phyloP scores from a whole-genome alignment of 2,888 invertebrate species.

The Yponomeuta malinellus region DNA sequence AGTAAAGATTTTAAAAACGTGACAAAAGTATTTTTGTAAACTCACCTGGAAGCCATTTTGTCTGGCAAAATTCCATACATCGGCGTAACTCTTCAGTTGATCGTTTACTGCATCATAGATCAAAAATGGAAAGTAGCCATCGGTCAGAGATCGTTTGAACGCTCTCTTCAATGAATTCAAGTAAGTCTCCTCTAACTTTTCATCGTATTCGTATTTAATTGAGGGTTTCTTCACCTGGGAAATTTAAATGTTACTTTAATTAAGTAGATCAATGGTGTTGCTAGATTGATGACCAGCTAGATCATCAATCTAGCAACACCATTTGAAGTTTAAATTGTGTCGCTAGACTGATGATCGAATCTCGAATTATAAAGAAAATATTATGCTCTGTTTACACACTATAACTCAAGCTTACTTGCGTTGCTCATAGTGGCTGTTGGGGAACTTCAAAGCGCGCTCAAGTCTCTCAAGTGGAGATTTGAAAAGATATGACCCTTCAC shows the following conservation, averaged over 20 bases:
- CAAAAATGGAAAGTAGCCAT: constrained; percentile 94
- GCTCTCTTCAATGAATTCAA: constrained; percentile 88
- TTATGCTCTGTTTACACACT: no score
- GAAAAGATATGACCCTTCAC: no score
- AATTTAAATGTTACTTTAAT: constrained; percentile 19
- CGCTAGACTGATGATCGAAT: no score
- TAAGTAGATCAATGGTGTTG: background rate
- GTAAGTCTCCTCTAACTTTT: constrained; percentile 88
- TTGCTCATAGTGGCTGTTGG: no score
- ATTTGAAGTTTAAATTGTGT: no score
- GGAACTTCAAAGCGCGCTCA: no score
- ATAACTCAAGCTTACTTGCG: no score
- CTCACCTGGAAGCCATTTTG: constrained; percentile 88
- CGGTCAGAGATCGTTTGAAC: constrained; percentile 92
- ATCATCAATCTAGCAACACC: no score
- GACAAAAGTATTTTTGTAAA: constrained; percentile 7
- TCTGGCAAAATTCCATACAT: constrained; percentile 91
- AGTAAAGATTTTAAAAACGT: no score
- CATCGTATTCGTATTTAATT: constrained; percentile 93
- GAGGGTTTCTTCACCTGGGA: constrained; percentile 76
- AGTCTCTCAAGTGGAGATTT: no score
- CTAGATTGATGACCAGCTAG: no score
- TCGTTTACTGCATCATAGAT: constrained; percentile 95
- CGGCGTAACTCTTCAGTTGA: constrained; percentile 86
- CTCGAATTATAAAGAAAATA: no score